Base-by-base conservation (phyloP, 2,797 vertebrate species). In the Tachyglossus aculeatus region DNA sequence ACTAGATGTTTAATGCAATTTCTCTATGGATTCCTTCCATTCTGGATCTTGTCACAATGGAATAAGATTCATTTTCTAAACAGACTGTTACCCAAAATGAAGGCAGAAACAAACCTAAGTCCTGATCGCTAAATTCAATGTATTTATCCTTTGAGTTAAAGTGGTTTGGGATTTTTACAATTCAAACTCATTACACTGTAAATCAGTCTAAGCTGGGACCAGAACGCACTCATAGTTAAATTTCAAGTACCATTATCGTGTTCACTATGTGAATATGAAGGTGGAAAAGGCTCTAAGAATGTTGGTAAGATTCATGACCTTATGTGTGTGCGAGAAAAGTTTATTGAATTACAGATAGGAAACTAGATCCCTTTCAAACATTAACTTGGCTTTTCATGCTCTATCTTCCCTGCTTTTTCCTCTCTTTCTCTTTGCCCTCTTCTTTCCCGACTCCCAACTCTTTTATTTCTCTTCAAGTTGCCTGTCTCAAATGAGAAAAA, bases 401-500 rank as follows among this genome's bases (percentile, higher is more conserved):
- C 63, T 5, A 61, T 59, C 80, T 80, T 78, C 37, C 40, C 74
- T 78, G 51, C 9, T 33, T 80, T 67, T 7, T 52, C 67, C 21
- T 67, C 77, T 74, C 62, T 54, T 61, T 61, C 67, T 48, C 50
- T 79, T 56, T 81, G 75, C n/a, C n/a, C n/a, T n/a, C n/a, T n/a
- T n/a, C n/a, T n/a, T n/a, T n/a, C n/a, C n/a, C n/a, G n/a, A n/a
- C n/a, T n/a, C n/a, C n/a, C n/a, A n/a, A n/a, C n/a, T n/a, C n/a
- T n/a, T n/a, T n/a, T n/a, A n/a, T n/a, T n/a, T n/a, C n/a, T n/a
- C n/a, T n/a, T n/a, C n/a, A n/a, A n/a, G n/a, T n/a, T n/a, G n/a
- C 77, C 77, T n/a, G n/a, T n/a, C n/a, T n/a, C n/a, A n/a, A n/a
- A n/a, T n/a, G n/a, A n/a, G n/a, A n/a, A n/a, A n/a, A n/a, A n/a